Percentiles rank a stretch among this genome's conserved stretches.
These are phyloP conservation scores for Drosophila sp. DNA, from an alignment of 1,140 invertebrate genomes.

Conservation along the genomic window DNA sequence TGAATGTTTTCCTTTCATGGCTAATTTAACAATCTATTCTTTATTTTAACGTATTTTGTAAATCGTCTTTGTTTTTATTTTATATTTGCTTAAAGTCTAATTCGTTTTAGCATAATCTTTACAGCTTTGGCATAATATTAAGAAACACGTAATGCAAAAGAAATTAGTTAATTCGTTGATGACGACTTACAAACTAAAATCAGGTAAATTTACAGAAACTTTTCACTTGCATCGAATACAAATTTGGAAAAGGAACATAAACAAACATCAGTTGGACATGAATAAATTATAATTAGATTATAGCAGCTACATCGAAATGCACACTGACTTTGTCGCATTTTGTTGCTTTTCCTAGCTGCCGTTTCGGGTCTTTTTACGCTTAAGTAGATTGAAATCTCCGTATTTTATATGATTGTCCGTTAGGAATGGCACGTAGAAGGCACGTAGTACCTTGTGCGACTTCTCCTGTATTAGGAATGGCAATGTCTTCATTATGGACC, in stretches of 20 bases:
- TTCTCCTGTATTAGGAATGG: conserved; percentile 92
- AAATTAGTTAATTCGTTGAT: conserved; percentile 17
- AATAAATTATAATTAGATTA: conserved; percentile 23
- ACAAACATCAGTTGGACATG: conserved; percentile 12
- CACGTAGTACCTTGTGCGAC: conserved; percentile 92
- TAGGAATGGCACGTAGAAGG: conserved; percentile 95
- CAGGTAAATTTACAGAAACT: conserved; percentile 17
- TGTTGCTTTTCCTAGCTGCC: conserved; percentile 50
- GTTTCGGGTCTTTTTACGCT: conserved; percentile 85
- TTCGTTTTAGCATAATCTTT: conserved; percentile 62
- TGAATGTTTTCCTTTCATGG: too few relatives aligned
- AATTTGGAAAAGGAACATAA: not conserved
- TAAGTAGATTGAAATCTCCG: conserved; percentile 92
- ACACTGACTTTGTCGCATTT: not conserved
- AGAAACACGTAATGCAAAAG: conserved; percentile 8
- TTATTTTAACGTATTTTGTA: conserved; percentile 33
- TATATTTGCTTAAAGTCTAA: conserved; percentile 58
- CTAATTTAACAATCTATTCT: not conserved
- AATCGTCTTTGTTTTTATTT: conserved; percentile 55
- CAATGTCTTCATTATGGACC: conserved; percentile 90
- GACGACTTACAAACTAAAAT: conserved; percentile 28
- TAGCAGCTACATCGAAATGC: conserved; percentile 17
- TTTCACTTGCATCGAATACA: conserved; percentile 7
- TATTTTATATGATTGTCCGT: conserved; percentile 90
- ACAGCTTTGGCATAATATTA: conserved; percentile 70